Conservation (phyloP, 2,797 vertebrate species). For the Ciconia nigra region DNA sequence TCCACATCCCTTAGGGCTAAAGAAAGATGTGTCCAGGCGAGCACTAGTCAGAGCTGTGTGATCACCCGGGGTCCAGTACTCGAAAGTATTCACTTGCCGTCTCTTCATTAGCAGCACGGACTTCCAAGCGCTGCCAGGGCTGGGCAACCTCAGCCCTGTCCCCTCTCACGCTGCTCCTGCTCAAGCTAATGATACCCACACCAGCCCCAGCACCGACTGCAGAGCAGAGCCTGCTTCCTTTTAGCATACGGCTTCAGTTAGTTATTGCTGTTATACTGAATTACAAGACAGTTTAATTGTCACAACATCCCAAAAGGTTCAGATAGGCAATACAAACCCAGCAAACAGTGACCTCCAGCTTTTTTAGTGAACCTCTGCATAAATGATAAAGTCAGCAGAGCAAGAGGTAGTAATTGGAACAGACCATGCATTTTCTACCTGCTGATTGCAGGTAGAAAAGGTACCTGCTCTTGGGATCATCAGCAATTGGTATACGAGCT, state of each 20-base stretch:
- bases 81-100: accelerated
- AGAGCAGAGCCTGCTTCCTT: neutral
- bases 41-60: neutral
- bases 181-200: neutral
- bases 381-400: neutral
- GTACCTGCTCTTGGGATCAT: neutral
- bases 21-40: neutral
- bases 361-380: neutral
- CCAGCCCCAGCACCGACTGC: accelerated
- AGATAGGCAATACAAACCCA: neutral
- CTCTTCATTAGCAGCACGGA: neutral
- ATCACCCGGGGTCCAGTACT: neutral
- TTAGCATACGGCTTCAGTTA: neutral
- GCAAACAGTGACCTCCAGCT: neutral
- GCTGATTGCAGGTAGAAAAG: neutral
- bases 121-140: neutral
- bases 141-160: neutral
- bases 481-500: neutral
- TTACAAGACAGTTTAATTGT: neutral
- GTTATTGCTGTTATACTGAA: neutral
- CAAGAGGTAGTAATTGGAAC: neutral
- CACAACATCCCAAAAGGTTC: neutral
- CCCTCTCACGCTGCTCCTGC: neutral
- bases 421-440: neutral
- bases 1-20: neutral